phyloP scores from a whole-genome alignment of 2,797 vertebrate genomes.

The Ceryle rudis region DNA sequence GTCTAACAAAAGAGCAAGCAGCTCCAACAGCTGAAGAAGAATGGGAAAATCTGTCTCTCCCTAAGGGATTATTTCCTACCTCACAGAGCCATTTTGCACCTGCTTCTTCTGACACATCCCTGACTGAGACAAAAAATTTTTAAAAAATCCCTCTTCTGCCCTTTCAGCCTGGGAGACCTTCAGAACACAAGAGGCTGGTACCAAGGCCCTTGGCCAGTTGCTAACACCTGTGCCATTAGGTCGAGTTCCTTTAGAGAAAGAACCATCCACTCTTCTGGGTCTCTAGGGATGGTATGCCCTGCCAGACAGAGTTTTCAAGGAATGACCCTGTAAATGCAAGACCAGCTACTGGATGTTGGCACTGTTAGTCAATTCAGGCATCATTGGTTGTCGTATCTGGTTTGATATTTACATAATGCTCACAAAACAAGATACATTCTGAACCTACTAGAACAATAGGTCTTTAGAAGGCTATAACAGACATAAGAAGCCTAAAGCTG shows the following conservation, averaged over 20 bases:
- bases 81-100: background rate
- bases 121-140: background rate
- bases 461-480: background rate
- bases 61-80: background rate
- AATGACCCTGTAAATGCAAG: background rate
- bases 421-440: background rate
- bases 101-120: background rate
- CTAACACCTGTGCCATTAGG: background rate
- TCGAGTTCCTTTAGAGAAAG: background rate
- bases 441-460: accelerated
- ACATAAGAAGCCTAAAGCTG: background rate
- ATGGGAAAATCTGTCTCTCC: background rate
- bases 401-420: background rate
- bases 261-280: background rate
- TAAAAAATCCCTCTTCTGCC: background rate
- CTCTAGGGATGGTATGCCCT: background rate
- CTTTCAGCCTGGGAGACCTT: background rate
- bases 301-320: background rate
- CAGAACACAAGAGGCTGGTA: too few species aligned
- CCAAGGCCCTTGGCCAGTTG: background rate
- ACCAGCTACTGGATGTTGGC: background rate
- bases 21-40: background rate
- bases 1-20: background rate
- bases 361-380: background rate
- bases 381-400: background rate